phyloP scores from a whole-genome alignment of 1,140 invertebrate genomes.

The Trissolcus basalis region DNA sequence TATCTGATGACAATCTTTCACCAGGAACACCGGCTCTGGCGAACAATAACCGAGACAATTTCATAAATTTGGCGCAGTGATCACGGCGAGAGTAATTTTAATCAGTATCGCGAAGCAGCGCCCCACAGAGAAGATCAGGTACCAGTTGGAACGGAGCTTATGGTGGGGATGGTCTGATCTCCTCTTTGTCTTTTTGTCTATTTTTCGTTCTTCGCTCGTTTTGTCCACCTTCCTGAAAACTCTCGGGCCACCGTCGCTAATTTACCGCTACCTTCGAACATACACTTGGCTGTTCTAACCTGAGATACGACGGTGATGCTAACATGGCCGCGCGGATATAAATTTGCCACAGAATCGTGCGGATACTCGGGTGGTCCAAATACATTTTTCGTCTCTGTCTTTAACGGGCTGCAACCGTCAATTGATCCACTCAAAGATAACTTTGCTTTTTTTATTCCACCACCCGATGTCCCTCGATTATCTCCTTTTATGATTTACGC shows the following conservation, averaged over 20 bases:
- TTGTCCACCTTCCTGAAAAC: conserved; percentile 52
- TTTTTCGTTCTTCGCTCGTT: conserved; percentile 19
- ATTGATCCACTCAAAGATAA: conserved; percentile 45
- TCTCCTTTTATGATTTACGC: conserved; percentile 46
- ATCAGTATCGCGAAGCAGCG: conserved; percentile 59
- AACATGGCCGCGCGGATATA: conserved; percentile 55
- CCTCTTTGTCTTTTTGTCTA: conserved; percentile 27
- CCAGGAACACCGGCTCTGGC: conserved; percentile 39
- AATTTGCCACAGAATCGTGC: conserved; percentile 56
- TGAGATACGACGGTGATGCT: conserved; percentile 67
- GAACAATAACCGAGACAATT: conserved; percentile 64
- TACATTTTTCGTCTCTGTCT: conserved; percentile 57
- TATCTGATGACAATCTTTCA: conserved; percentile 56
- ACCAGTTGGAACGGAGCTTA: not conserved
- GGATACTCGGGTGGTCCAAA: conserved; percentile 60
- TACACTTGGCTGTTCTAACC: conserved; percentile 68
- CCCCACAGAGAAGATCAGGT: conserved; percentile 50
- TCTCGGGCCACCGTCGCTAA: conserved; percentile 67
- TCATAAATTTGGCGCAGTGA: conserved; percentile 61
- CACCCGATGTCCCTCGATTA: conserved; percentile 36
- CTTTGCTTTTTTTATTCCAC: conserved; percentile 51
- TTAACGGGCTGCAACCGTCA: conserved; percentile 51
- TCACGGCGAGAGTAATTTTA: conserved; percentile 62
- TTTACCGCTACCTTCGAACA: conserved; percentile 71
- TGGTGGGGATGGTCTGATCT: conserved; percentile 1